Evolutionary conservation across 2,888 invertebrate genomes (phyloP), one percentile per base, ranked within the genome.

Genomic region (Zootermopsis nevadensis): DNA sequence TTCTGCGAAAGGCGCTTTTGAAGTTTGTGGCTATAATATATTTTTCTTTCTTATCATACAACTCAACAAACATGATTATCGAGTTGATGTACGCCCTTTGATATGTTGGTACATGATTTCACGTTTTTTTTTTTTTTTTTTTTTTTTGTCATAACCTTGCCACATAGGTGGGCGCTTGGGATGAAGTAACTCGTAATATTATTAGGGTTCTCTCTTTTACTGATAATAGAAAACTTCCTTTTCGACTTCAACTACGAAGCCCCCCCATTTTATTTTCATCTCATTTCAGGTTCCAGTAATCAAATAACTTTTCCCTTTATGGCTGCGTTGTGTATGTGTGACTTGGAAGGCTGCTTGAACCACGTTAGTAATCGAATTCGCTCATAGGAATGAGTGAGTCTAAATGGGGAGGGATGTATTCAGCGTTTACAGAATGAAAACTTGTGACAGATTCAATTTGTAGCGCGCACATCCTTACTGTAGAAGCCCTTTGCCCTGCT

Each of bases 381-480:
- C 60, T 27, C 27, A 60, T 15, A 60, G 60, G 60, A 60, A n/a
- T 60, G 60, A 24, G 60, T 60, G 60, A 24, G 60, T 60, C 48
- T 27, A 60, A 60, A 60, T 27, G 60, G 60, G 8, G 27, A 60
- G 60, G 60, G 60, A 6, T 60, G 60, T n/a, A 60, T 60, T 60
- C 60, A n/a, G 60, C 60, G 60, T 60, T 60, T 60, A n/a, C 60
- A 60, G 60, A 60, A 60, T n/a, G 60, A 60, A 60, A 60, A 60
- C 60, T 60, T 60, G 60, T n/a, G 27, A 60, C 60, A 60, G n/a
- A 60, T 27, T 53, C 53, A 19, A 53, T 53, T 53, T 53, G 53
- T 22, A n/a, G 27, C n/a, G 60, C n/a, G 60, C 60, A 60, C 60
- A n/a, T 60, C 27, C 27, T 60, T 60, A 60, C n/a, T 60, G 27